Evolutionary conservation across 1,140 invertebrate genomes (phyloP).

Genomic region (Cecropterus lyciades): DNA sequence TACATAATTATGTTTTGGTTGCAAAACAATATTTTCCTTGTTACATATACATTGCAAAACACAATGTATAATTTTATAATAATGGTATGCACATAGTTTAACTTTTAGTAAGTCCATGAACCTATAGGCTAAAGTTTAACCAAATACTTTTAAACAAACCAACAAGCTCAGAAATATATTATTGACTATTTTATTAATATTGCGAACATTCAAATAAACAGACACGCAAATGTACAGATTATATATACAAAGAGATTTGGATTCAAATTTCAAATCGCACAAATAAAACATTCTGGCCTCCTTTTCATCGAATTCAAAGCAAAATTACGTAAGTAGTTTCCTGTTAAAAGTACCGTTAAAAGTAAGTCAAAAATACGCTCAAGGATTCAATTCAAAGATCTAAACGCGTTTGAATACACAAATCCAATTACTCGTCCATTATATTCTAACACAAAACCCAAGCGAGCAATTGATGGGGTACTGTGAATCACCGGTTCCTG

Average conservation of each 20-base stretch:
- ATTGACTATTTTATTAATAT: too few species aligned
- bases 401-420: constrained; percentile 29
- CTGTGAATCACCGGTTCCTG: constrained; percentile 63
- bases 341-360: constrained; percentile 31
- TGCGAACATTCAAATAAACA: constrained; percentile 28
- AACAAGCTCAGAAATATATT: too few species aligned
- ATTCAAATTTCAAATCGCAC: too few species aligned
- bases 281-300: constrained; percentile 21
- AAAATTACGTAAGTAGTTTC: constrained; percentile 18
- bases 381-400: constrained; percentile 25
- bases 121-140: too few species aligned
- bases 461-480: constrained; percentile 28
- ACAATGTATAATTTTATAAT: too few species aligned
- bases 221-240: constrained; percentile 30
- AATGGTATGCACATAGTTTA: too few species aligned
- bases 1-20: too few species aligned
- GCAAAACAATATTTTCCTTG: too few species aligned
- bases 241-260: constrained; percentile 35
- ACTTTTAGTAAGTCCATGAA: too few species aligned
- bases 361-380: constrained; percentile 24
- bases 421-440: constrained; percentile 34
- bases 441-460: constrained; percentile 30
- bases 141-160: too few species aligned
- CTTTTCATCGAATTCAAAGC: constrained; percentile 23
- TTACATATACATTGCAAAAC: too few species aligned